Percentiles rank a stretch among this genome's conserved stretches.
These are phyloP conservation scores for Pelobates cultripes DNA, from an alignment of 2,797 vertebrate genomes.

Conservation along the genomic window DNA sequence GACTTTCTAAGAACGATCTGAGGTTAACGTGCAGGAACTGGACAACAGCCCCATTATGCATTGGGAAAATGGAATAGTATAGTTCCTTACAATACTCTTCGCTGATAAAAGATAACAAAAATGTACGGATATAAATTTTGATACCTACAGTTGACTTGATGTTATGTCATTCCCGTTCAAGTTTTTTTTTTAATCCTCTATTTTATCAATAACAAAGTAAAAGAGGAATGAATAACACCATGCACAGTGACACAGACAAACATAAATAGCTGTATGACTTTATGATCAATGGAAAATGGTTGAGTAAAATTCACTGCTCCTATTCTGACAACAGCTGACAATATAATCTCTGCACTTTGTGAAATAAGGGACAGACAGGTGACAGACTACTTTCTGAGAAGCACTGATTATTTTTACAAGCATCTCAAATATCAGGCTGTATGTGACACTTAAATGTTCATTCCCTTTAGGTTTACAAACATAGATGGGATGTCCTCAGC, in stretches of 20 bases:
- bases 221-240: no score
- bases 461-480: background rate
- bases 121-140: background rate
- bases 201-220: no score
- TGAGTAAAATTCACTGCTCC: constrained; percentile 2
- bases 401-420: no score
- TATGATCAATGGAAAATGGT: background rate
- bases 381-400: background rate
- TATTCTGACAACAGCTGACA: constrained; percentile 16
- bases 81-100: no score
- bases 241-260: no score
- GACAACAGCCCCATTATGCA: no score
- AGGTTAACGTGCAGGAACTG: no score
- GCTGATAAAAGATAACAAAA: no score
- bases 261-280: background rate
- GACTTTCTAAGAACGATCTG: no score
- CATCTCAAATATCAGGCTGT: background rate
- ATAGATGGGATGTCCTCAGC: no score
- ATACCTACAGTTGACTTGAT: constrained; percentile 37
- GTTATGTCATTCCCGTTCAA: background rate
- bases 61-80: no score
- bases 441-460: background rate
- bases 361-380: background rate
- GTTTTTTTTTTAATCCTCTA: constrained; percentile 31
- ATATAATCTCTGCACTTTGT: background rate